Evolutionary conservation across 2,113 vertebrate species (phyloP), one percentile per base, ranked within the genome.

Genomic region (Hydrochoerus hydrochaeris): DNA sequence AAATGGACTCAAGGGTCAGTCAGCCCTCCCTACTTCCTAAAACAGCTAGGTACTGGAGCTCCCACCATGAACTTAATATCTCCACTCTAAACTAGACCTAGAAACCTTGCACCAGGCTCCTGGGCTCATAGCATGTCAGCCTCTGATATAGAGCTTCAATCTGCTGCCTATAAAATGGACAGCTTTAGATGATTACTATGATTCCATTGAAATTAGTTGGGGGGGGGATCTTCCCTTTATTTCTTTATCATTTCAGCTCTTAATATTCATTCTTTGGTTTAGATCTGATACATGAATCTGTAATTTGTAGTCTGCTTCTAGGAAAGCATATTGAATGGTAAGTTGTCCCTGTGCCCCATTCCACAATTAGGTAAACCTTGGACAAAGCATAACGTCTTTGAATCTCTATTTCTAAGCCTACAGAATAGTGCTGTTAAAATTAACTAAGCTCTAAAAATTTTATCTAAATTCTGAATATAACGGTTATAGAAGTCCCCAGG

Each of bases 391-490:
- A 38, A 14, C 77, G 7, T 30, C 81, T 84, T 90, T 93, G 49
- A 87, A 44, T 24, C 49, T 95, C 58, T 35, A 35, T 92, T 95
- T 94, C 75, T 85, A 67, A 96, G 84, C 41, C 46, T 63, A 26
- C 16, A 94, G 69, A 96, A 63, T 44, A 83, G 80, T 75, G 10
- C 85, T 86, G 60, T 82, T 69, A 69, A 93, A 92, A 58, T 12
- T 41, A 78, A 49, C 7, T n/a, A 5, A 75, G 81, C 46, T 87
- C 49, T 30, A 73, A 85, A 52, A 28, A 20, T 80, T 87, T 90
- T 52, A 52, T 46, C 1, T 65, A 38, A 91, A 52, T 88, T 96
- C 41, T 80, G 24, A 90, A 46, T 82, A 91, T 38, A 77, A 57
- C n/a, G 44, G 10, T 91, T 71, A 82, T 77, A 84, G 82, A 81